These are phyloP conservation scores for Agrochola macilenta DNA, from an alignment of 2,888 invertebrate species.

Conservation along the genomic window DNA sequence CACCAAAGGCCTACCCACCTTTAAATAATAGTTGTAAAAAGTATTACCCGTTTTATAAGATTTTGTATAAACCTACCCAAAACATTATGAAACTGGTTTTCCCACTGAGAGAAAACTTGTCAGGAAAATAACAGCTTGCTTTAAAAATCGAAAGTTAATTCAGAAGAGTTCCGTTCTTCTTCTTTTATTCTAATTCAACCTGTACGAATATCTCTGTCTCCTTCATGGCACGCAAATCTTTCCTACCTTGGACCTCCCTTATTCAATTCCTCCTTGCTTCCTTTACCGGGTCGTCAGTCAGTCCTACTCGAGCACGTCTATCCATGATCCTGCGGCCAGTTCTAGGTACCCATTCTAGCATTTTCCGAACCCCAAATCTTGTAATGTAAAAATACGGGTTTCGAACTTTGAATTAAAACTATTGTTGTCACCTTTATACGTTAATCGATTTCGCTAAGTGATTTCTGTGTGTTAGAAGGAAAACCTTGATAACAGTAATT, in stretches of 20 bases:
- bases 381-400: not conserved
- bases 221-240: not conserved
- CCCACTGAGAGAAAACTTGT: not conserved
- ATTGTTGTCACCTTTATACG: not conserved
- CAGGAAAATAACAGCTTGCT: not conserved
- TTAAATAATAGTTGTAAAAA: not conserved
- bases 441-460: not conserved
- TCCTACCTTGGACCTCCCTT: not conserved
- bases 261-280: not conserved
- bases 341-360: not conserved
- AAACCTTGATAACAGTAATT: not conserved
- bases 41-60: not conserved
- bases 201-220: no score
- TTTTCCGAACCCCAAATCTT: not conserved
- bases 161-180: not conserved
- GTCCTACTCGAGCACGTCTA: not conserved
- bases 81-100: not conserved
- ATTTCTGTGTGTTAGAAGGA: constrained; percentile 1
- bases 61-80: not conserved
- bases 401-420: not conserved
- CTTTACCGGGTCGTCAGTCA: not conserved
- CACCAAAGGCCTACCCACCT: no score
- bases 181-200: not conserved
- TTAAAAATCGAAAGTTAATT: not conserved
- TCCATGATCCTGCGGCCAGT: not conserved